A percentile compares a stretch with the other conserved stretches of the same genome.
phyloP scores from a whole-genome alignment of 1,140 invertebrate species.

The Spodoptera frugiperda region DNA sequence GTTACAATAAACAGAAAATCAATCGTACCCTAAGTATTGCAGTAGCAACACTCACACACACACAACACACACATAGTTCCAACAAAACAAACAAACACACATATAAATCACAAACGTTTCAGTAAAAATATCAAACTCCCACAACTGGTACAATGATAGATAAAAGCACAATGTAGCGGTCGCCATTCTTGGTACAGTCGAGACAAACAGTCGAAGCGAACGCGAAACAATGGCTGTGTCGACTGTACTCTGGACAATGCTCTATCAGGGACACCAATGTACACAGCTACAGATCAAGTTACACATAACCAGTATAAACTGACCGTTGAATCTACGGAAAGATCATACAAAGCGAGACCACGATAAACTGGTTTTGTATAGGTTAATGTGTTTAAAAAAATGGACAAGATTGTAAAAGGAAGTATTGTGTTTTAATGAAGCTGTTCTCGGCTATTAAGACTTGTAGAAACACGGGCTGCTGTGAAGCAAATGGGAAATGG shows the following conservation, averaged over 20 bases:
- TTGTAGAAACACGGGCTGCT: no score
- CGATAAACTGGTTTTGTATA: neutral
- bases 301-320: neutral
- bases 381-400: neutral
- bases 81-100: neutral
- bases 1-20: no score
- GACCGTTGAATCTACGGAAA: no score
- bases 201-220: conserved; percentile 21
- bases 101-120: conserved; percentile 19
- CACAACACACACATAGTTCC: no score
- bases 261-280: conserved; percentile 11
- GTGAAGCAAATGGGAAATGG: no score
- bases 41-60: no score
- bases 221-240: conserved; percentile 16
- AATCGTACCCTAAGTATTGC: no score
- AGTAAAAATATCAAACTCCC: conserved; percentile 23
- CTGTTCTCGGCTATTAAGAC: no score
- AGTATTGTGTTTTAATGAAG: no score
- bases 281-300: neutral
- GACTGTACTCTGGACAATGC: conserved; percentile 19
- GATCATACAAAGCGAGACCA: no score
- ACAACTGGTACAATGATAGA: conserved; percentile 28
- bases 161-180: conserved; percentile 1
- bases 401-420: no score
- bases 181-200: conserved; percentile 36